Base-by-base conservation (phyloP, 2,888 invertebrate species). In the Eumerus sabulonum region DNA sequence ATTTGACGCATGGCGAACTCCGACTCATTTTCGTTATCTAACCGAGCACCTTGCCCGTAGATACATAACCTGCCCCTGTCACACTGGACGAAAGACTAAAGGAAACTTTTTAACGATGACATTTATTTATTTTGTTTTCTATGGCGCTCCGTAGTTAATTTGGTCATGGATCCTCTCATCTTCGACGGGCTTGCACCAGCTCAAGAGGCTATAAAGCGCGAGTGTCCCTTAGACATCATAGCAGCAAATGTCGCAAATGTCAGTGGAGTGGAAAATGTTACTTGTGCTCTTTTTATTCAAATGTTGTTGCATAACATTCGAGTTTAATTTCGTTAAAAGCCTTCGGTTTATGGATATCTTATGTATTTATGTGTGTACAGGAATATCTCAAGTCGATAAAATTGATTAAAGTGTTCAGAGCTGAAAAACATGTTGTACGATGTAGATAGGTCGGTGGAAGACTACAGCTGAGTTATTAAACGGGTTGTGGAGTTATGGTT, bases 1-100 rank as follows among this genome's bases (percentile, higher is more conserved):
- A 79, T 79, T 79, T 79, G 79, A 79, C 79, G 79, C 79, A 64
- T 79, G 74, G 79, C n/a, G 51, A 79, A 79, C 74, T 77, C 63
- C 53, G 53, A 56, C 51, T 66, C 66, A 27, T 7, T 56, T 45
- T 56, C 2, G 3, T 4, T 27, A 27, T 2, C 53, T 50, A 51
- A n/a, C 48, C 44, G 40, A 40, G 54, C 44, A 57, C 70, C 56
- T 56, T 27, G 27, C 27, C n/a, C 2, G 27, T 50, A 45, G 51
- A 50, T 50, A 72, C 71, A 56, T 77, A 62, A 63, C 72, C 56
- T 9, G 16, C 11, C 27, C 7, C 27, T 27, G 7, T 27, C 27
- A 7, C 27, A 4, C 2, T 27, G 27, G 27, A 4, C 27, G 2
- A 27, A 27, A 27, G 27, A 7, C 27, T 2, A 27, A 7, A 7